phyloP scores from a whole-genome alignment of 1,140 invertebrate genomes.

The Carposina sasakii region DNA sequence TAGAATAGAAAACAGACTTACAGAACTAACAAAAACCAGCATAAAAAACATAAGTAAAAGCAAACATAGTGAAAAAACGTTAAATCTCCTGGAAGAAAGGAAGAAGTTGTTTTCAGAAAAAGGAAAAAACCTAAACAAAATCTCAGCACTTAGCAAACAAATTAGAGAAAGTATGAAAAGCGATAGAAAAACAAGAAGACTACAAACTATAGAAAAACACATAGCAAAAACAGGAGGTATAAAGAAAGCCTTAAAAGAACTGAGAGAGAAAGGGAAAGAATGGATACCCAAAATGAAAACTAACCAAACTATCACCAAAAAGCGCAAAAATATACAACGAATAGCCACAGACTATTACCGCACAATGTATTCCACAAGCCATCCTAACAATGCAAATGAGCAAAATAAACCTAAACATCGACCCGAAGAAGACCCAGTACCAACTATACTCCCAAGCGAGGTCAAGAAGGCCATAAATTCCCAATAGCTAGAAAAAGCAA shows the following conservation, averaged over 20 bases:
- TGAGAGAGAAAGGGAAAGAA: neutral
- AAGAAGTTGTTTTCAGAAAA: too few species aligned
- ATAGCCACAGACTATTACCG: neutral
- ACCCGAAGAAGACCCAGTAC: neutral
- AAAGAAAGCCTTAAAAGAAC: neutral
- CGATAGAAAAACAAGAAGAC: neutral
- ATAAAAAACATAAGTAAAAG: too few species aligned
- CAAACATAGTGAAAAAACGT: too few species aligned
- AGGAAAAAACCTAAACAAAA: too few species aligned
- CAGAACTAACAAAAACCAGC: too few species aligned
- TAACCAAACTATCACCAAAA: neutral
- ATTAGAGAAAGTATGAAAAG: neutral
- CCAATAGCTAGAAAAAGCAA: too few species aligned
- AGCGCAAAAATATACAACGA: neutral
- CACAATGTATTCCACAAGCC: neutral
- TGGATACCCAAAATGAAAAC: neutral
- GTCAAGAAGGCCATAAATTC: too few species aligned
- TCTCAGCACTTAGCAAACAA: neutral
- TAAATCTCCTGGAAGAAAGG: too few species aligned
- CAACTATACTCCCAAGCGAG: neutral
- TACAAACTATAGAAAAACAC: neutral
- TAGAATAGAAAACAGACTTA: too few species aligned
- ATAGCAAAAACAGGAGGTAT: neutral
- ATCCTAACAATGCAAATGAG: neutral
- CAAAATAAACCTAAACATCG: neutral